Evolutionary conservation across 2,113 vertebrate genomes (phyloP).

Genomic region (Steatornis caripensis): DNA sequence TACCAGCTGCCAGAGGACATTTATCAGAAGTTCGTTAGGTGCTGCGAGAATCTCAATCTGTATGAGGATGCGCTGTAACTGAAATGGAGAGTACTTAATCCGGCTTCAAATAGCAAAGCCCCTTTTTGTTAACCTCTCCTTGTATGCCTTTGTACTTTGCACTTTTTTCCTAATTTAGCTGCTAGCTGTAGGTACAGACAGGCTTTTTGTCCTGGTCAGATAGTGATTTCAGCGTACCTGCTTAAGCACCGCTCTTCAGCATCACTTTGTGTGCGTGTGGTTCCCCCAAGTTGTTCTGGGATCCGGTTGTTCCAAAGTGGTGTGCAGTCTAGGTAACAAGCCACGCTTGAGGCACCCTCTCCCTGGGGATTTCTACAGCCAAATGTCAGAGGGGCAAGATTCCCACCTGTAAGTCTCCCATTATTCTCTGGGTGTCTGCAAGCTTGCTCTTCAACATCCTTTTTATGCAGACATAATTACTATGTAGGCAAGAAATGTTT

Average conservation of each 20-base stretch:
- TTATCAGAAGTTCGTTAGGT: fast-evolving
- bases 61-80: not conserved
- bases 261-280: fast-evolving
- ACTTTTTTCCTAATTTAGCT: not conserved
- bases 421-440: not conserved
- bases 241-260: not conserved
- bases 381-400: not conserved
- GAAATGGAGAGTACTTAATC: not conserved
- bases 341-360: not conserved
- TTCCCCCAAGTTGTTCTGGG: not conserved
- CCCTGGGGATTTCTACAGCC: not conserved
- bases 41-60: fast-evolving
- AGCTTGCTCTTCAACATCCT: not conserved
- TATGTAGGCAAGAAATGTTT: not conserved
- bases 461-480: not conserved
- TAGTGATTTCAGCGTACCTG: not conserved
- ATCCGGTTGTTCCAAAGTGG: not conserved
- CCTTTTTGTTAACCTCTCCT: not conserved
- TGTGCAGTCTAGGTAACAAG: not conserved
- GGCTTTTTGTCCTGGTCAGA: not conserved
- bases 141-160: not conserved
- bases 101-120: fast-evolving
- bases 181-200: not conserved
- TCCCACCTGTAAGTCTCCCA: not conserved
- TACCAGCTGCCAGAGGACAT: not conserved